Evolutionary conservation across 92 coral and sea anemone genomes (phyloP).

Genomic region (Porites lobata): DNA sequence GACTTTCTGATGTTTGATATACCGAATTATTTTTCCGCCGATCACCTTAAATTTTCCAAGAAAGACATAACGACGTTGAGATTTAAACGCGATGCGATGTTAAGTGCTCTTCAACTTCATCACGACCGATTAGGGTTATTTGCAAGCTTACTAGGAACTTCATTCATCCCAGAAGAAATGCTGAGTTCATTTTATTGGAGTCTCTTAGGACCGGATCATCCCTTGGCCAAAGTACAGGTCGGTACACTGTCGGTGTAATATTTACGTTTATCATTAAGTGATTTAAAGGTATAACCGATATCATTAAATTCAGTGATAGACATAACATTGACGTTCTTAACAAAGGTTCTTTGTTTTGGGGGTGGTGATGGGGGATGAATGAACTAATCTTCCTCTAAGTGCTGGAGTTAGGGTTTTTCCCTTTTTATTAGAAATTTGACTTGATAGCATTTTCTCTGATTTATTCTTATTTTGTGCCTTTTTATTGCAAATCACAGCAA

Average conservation of each 20-base stretch:
- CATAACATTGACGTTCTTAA: too few species aligned
- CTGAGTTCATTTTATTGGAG: conserved; percentile 97
- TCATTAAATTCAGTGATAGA: too few species aligned
- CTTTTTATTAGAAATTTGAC: too few species aligned
- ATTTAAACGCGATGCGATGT: conserved; percentile 78
- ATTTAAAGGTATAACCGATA: neutral
- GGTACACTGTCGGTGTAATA: neutral
- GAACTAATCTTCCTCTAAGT: too few species aligned
- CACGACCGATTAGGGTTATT: conserved; percentile 82
- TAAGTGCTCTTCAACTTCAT: conserved; percentile 78
- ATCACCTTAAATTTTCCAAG: conserved; percentile 88
- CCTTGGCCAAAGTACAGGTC: conserved; percentile 70
- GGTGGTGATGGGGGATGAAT: too few species aligned
- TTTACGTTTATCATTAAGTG: neutral
- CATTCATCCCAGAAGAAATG: conserved; percentile 91
- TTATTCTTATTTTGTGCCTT: too few species aligned
- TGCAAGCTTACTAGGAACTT: conserved; percentile 90
- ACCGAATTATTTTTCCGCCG: conserved; percentile 93
- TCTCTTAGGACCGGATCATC: conserved; percentile 92
- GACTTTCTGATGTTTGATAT: conserved; percentile 91
- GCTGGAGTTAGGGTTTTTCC: too few species aligned
- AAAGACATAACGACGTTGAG: conserved; percentile 82
- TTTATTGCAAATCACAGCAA: too few species aligned
- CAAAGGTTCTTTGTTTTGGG: too few species aligned
- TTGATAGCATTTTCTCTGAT: too few species aligned